Base-by-base conservation (phyloP, 2,113 vertebrate species). In the Cyphomyrus discorhynchus region DNA sequence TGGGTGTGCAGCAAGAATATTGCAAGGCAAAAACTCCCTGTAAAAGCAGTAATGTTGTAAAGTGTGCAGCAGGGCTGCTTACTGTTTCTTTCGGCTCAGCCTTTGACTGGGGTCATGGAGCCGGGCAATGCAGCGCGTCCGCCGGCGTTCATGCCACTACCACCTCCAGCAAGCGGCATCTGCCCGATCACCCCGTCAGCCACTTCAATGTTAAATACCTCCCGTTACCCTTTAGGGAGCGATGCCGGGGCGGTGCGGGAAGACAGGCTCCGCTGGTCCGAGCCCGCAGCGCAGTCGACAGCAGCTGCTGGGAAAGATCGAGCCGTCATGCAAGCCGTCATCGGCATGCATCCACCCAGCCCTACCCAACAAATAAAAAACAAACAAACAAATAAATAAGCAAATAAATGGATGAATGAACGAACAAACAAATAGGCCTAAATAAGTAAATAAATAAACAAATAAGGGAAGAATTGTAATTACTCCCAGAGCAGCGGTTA, bases 111-210 rank as follows among this genome's bases (percentile, higher is more conserved):
- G n/a, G 62, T 66, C 62, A n/a, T 27, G 3, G n/a, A 66, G 9
- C 24, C n/a, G 62, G 62, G 62, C 62, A 9, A 27, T 27, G 62
- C 70, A 39, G 31, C 31, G 15, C 74, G 74, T 80, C 74, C 35
- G 74, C 35, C 74, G 62, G 62, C 27, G 62, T 70, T 27, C 27
- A 3, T 70, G 62, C 62, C 9, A 31, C 62, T 85, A 42, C 42
- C 85, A 91, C 91, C 89, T 90, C 91, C 52, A 90, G 46, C 86
- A 39, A 88, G 11, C 84, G 86, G 49, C 80, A 91, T 88, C 88
- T 10, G 89, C 11, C 83, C 62, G 6, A 77, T 70, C 82, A 80
- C 86, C 21, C 31, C 66, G 89, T 91, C 90, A 85, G 89, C 88
- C 89, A 58, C 89, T 53, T 82, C 74, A 88, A 87, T 90, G 89